Evolutionary conservation across 2,797 vertebrate genomes (phyloP).

Genomic region (Erithacus rubecula): DNA sequence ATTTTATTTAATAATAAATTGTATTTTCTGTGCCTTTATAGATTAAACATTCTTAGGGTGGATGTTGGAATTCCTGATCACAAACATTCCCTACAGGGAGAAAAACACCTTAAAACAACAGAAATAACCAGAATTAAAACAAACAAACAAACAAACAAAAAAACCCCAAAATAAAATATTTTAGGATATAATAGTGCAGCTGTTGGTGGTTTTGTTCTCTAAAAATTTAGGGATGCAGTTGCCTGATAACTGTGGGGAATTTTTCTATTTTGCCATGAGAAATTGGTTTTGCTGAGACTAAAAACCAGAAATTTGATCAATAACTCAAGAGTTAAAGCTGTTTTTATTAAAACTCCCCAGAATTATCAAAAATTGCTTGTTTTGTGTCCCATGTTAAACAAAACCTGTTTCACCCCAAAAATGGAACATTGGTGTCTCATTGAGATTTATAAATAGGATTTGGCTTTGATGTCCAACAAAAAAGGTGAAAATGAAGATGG

Average conservation of each 20-base stretch:
- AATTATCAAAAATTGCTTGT: not conserved
- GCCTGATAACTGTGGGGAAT: no score
- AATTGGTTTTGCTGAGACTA: not conserved
- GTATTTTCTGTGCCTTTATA: not conserved
- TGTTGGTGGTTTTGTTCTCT: not conserved
- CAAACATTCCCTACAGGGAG: not conserved
- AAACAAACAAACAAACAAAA: no score
- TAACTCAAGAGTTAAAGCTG: not conserved
- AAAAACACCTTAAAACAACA: not conserved
- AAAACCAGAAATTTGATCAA: not conserved
- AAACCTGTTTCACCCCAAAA: not conserved
- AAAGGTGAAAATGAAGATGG: not conserved
- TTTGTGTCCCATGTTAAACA: not conserved
- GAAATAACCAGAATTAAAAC: not conserved
- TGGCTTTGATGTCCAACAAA: not conserved
- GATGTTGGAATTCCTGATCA: not conserved
- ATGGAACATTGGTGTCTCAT: not conserved
- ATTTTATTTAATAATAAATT: not conserved
- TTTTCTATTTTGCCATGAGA: not conserved
- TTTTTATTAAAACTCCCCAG: accelerated
- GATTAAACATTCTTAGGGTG: not conserved
- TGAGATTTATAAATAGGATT: not conserved
- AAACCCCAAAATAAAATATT: not conserved
- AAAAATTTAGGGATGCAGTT: not conserved
- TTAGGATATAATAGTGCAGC: not conserved